phyloP scores from a whole-genome alignment of 2,113 vertebrate genomes.

The Helogale parvula region DNA sequence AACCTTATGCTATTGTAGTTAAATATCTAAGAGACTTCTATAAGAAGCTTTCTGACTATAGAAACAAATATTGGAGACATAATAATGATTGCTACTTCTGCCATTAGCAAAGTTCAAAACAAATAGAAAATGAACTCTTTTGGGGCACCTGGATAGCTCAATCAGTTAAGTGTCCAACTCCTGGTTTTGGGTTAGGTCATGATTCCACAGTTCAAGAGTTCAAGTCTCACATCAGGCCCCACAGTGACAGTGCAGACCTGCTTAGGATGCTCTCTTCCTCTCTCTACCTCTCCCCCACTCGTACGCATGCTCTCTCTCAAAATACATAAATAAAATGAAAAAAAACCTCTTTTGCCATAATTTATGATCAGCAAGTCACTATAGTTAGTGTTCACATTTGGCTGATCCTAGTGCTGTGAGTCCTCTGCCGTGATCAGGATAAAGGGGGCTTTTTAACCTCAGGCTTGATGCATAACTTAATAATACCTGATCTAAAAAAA shows the following conservation, averaged over 20 bases:
- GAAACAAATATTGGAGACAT: neutral
- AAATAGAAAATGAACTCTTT: constrained; percentile 31
- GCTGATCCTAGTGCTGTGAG: neutral
- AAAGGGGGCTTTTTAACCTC: neutral
- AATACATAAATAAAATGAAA: too few relatives aligned
- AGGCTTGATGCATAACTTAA: neutral
- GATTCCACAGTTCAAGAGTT: too few relatives aligned
- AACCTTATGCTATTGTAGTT: neutral
- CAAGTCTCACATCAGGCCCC: too few relatives aligned
- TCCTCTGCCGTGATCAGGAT: neutral
- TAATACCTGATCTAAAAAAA: neutral
- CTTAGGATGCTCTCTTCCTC: too few relatives aligned
- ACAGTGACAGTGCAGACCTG: too few relatives aligned
- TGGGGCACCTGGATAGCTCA: too few relatives aligned
- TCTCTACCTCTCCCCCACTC: too few relatives aligned
- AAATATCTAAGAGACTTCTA: neutral
- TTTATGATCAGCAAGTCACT: neutral
- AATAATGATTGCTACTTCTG: neutral
- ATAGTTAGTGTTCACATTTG: neutral
- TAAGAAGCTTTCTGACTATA: neutral
- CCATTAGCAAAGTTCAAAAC: neutral
- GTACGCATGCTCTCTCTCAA: too few relatives aligned
- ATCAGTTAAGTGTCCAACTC: too few relatives aligned
- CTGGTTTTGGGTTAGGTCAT: too few relatives aligned
- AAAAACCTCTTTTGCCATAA: neutral